Conservation (phyloP, 30 jellyfish, hydroid and myxozoan genomes). For the Cassiopea andromeda region DNA sequence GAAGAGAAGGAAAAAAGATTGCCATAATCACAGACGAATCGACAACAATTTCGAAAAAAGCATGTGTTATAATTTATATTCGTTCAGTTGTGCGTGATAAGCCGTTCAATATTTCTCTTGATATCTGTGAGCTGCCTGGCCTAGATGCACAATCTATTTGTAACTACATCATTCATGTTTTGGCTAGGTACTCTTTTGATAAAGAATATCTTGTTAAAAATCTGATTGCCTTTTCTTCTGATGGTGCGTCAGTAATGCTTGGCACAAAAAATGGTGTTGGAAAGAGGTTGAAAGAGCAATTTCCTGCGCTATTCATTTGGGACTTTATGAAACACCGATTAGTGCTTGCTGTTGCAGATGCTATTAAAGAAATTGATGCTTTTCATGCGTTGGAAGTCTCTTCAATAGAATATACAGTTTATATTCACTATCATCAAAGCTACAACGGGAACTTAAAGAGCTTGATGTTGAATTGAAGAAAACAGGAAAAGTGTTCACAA, state of each 20-base stretch:
- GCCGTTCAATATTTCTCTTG: conserved; percentile 18
- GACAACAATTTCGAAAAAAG: too few relatives aligned
- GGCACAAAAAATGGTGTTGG: conserved; percentile 45
- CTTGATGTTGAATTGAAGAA: conserved; percentile 59
- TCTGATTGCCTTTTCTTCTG: conserved; percentile 52
- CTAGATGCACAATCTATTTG: conserved; percentile 33
- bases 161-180: neutral
- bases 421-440: conserved; percentile 37
- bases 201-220: conserved; percentile 51
- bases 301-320: conserved; percentile 56
- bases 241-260: conserved; percentile 64
- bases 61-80: conserved; percentile 36
- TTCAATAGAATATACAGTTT: conserved; percentile 33
- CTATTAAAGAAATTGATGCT: conserved; percentile 41
- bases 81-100: conserved; percentile 49
- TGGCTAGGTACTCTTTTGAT: conserved; percentile 26
- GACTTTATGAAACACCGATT: conserved; percentile 67
- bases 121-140: conserved; percentile 39
- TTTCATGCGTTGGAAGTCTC: conserved; percentile 20
- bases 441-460: conserved; percentile 54
- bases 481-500: conserved; percentile 61
- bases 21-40: too few relatives aligned
- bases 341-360: conserved; percentile 72
- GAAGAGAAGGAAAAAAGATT: neutral
- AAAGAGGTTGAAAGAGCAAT: conserved; percentile 36